Evolutionary conservation across 2,113 vertebrate genomes (phyloP), one percentile per base, ranked within the genome.

Genomic region (Uropsilus gracilis): DNA sequence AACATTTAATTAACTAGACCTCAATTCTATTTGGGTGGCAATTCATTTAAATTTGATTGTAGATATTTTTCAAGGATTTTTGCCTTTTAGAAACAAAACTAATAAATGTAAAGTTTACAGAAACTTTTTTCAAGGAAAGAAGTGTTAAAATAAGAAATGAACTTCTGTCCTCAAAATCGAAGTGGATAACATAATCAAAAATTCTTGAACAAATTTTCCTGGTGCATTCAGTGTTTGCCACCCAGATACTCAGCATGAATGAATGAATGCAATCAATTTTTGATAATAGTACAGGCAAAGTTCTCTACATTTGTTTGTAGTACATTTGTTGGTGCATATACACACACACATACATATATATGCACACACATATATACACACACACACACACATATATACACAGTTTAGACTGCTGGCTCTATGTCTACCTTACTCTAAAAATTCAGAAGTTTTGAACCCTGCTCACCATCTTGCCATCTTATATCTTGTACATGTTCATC

Each of bases 31-130:
- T 42, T 71, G 64, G 90, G 82, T n/a, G 44, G 76, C 66, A 86
- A 86, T 95, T 96, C 93, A 96, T 90, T 95, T 94, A 92, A n/a
- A 13, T 83, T 80, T 92, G 44, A 94, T 61, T 90, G 42, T 42
- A 78, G 66, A 91, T 75, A 90, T 34, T 39, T 89, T 95, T 86
- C 39, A 84, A 94, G 64, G 28, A 89, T 75, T 90, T 55, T 90
- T 95, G n/a, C 22, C 55, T 91, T 93, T 94, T 53, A 32, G 84
- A 86, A 89, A 83, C 66, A 86, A 89, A 94, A 83, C 82, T 89
- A 81, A 71, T 90, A 82, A 72, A 80, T 83, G 76, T 90, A 76
- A 53, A 53, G 50, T 17, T 64, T 82, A 68, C 73, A 83, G 39
- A 5, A 84, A 81, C 84, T 59, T 26, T 48, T 89, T 92, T 71